phyloP scores from a whole-genome alignment of 2,888 invertebrate species.

The Salpingus planirostris region DNA sequence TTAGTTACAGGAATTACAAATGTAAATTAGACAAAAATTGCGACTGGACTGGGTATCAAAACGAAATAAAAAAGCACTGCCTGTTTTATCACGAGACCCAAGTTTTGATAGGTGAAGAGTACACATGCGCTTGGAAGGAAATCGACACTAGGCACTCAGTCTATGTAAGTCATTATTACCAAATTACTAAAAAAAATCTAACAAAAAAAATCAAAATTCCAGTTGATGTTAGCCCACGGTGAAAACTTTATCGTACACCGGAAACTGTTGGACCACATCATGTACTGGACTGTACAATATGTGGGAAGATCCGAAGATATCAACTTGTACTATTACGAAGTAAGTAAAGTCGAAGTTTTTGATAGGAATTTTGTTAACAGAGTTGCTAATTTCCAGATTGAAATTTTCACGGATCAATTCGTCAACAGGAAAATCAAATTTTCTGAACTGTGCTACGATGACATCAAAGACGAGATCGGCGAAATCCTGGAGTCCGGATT shows the following conservation, averaged over 20 bases:
- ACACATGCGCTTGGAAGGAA: constrained; percentile 7
- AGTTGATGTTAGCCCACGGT: constrained; percentile 6
- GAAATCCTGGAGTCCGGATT: constrained; percentile 8
- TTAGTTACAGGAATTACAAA: constrained; percentile 3
- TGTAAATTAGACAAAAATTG: constrained; percentile 7
- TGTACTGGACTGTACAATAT: constrained; percentile 8
- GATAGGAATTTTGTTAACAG: not conserved
- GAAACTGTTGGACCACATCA: constrained; percentile 3
- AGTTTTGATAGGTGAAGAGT: constrained; percentile 7
- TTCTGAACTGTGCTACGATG: constrained; percentile 10
- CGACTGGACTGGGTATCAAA: constrained; percentile 5
- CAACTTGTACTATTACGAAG: constrained; percentile 7
- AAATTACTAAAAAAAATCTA: no score
- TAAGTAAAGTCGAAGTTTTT: not conserved
- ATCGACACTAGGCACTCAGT: constrained; percentile 5
- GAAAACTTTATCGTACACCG: constrained; percentile 6
- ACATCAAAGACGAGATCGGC: constrained; percentile 5
- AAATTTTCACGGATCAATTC: constrained; percentile 8
- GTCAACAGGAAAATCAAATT: constrained; percentile 4
- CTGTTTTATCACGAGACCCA: constrained; percentile 5
- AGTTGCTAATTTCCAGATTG: constrained; percentile 4
- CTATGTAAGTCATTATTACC: constrained; percentile 6
- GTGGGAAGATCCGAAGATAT: constrained; percentile 8
- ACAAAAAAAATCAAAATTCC: no score
- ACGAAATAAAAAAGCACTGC: constrained; percentile 6